A percentile compares a stretch with the other conserved stretches of the same genome.
Evolutionary conservation across 2,888 invertebrate species (phyloP).

Genomic region (Drosophila lutescens): DNA sequence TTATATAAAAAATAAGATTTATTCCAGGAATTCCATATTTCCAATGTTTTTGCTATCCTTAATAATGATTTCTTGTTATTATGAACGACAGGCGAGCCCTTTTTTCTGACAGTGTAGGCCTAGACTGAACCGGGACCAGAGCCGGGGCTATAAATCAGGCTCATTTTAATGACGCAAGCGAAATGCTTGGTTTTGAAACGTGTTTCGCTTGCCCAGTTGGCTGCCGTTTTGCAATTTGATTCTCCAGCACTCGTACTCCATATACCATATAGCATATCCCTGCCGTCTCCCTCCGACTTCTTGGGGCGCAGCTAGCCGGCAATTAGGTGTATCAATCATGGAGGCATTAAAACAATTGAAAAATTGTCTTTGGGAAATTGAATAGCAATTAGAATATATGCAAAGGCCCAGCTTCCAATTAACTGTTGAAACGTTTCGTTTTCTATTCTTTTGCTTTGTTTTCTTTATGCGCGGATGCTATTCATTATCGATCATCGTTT

Average conservation of each 20-base stretch:
- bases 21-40: too few species aligned
- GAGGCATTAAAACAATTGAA: conserved; percentile 76
- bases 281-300: conserved; percentile 12
- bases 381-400: conserved; percentile 68
- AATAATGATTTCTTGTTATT: too few species aligned
- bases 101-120: conserved; percentile 8
- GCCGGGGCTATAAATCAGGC: conserved; percentile 73
- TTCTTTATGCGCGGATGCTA: neutral
- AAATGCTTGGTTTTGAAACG: conserved; percentile 73
- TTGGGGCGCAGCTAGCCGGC: conserved; percentile 52
- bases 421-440: conserved; percentile 22
- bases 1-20: too few species aligned
- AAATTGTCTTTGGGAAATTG: conserved; percentile 78
- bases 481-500: conserved; percentile 11
- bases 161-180: conserved; percentile 77
- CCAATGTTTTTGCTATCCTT: too few species aligned
- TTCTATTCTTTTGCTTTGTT: neutral
- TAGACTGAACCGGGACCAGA: conserved; percentile 51
- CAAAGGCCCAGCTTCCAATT: conserved; percentile 33
- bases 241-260: conserved; percentile 52
- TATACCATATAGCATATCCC: conserved; percentile 29
- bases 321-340: conserved; percentile 76
- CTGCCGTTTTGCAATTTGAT: conserved; percentile 46
- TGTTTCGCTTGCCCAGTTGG: conserved; percentile 57
- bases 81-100: too few species aligned